Evolutionary conservation across 2,113 vertebrate genomes (phyloP).

Genomic region (Gasterosteus nipponicus): DNA sequence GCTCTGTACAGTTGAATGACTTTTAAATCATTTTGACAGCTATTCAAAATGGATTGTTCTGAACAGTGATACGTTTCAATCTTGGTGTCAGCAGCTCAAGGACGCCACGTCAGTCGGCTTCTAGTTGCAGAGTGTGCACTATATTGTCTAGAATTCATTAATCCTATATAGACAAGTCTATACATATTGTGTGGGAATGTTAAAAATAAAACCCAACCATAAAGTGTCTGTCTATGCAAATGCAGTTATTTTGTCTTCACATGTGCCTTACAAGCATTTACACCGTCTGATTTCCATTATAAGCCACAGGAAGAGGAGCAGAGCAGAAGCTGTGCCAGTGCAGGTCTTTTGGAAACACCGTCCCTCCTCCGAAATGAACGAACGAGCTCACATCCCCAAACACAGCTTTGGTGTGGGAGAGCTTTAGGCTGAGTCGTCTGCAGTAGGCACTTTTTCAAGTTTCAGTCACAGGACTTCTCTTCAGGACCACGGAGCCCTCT

Average conservation of each 20-base stretch:
- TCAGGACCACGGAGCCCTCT: slow-evolving; percentile 52
- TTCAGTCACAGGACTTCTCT: slow-evolving; percentile 68
- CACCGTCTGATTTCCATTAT: slow-evolving; percentile 42
- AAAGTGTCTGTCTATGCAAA: slow-evolving; percentile 23
- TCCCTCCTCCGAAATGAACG: slow-evolving; percentile 40
- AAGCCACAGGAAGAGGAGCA: slow-evolving; percentile 52
- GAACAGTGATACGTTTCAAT: slow-evolving; percentile 32
- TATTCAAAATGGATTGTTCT: slow-evolving; percentile 23
- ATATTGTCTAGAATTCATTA: slow-evolving; percentile 22
- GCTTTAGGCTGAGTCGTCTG: slow-evolving; percentile 61
- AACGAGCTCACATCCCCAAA: slow-evolving; percentile 41
- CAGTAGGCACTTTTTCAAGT: slow-evolving; percentile 84
- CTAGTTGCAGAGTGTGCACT: slow-evolving; percentile 12
- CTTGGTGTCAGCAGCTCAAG: slow-evolving; percentile 31
- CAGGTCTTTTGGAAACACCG: slow-evolving; percentile 48
- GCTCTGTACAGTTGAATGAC: slow-evolving; percentile 48
- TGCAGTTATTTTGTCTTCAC: slow-evolving; percentile 31
- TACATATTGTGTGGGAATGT: slow-evolving; percentile 28
- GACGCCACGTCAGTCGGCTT: background rate
- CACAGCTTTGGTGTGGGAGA: slow-evolving; percentile 35
- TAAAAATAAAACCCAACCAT: slow-evolving; percentile 44
- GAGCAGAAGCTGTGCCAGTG: slow-evolving; percentile 40
- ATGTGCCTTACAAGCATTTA: slow-evolving; percentile 25
- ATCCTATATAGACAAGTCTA: slow-evolving; percentile 23
- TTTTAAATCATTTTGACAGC: slow-evolving; percentile 33